Conservation (phyloP, 2,113 vertebrate species). For the Psammodynastes pulverulentus region DNA sequence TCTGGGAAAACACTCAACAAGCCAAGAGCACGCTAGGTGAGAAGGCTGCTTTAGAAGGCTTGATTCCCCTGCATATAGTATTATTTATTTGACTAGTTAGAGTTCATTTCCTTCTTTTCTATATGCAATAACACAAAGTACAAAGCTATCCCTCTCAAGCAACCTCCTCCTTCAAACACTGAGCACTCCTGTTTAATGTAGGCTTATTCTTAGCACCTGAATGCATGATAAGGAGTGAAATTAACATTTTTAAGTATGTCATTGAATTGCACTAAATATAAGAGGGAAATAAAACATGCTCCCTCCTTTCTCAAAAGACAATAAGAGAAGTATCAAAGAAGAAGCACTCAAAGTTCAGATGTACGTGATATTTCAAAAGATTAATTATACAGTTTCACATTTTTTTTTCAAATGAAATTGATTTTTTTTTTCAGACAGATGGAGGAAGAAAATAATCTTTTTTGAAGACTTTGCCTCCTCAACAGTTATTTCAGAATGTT, state of each 20-base stretch:
- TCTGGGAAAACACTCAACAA: neutral
- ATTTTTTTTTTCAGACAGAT: conserved; percentile 55
- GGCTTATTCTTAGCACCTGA: conserved; percentile 39
- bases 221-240: conserved; percentile 26
- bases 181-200: conserved; percentile 21
- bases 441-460: conserved; percentile 13
- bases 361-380: conserved; percentile 58
- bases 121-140: conserved; percentile 26
- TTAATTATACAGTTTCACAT: conserved; percentile 25
- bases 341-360: conserved; percentile 48
- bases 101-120: conserved; percentile 33
- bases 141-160: neutral
- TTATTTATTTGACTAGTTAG: conserved; percentile 16
- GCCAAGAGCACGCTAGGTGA: neutral
- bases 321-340: conserved; percentile 50
- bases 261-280: conserved; percentile 38
- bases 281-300: conserved; percentile 32
- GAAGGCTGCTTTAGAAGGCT: neutral
- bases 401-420: conserved; percentile 43
- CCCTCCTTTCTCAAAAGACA: conserved; percentile 26
- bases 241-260: conserved; percentile 53
- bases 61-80: conserved; percentile 32
- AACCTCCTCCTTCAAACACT: conserved; percentile 20
- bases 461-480: conserved; percentile 58
- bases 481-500: conserved; percentile 56